Base-by-base conservation (phyloP, 2,113 vertebrate species). In the Salminus brasiliensis region DNA sequence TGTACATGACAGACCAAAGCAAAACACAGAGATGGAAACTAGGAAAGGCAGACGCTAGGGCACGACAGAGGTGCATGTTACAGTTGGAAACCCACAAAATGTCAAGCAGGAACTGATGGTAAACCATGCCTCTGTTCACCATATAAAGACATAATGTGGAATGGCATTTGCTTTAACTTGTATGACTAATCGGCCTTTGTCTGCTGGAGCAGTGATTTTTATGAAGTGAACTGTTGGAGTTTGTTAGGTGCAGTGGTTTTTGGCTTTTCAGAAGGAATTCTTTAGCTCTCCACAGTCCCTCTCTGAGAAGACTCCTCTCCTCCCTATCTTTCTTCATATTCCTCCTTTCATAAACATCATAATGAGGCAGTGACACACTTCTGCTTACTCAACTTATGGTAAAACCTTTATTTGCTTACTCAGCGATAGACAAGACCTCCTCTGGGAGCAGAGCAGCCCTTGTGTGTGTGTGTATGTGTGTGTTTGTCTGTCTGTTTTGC, bases 161-260 rank as follows among this genome's bases (percentile, higher is more conserved):
- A 57, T 60, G 23, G 30, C 52, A 68, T 21, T 66, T 78, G 66
- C 36, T 29, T 25, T 55, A 47, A 67, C 53, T 74, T 32, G 49
- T 25, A 41, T 72, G 68, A 81, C 15, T 70, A 75, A 47, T 57
- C 66, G 47, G 39, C 32, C 71, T 77, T 55, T 76, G 76, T 72
- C 36, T 66, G 27, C 52, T 69, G 29, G 55, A 63, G 66, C 34
- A 49, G 49, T 72, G 21, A 25, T 72, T 72, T 72, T 72, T 72
- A 71, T 21, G 66, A 71, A 71, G n/a, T 47, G 30, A 62, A 62
- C 63, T 52, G n/a, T 43, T 70, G 55, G 45, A 66, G 67, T 71
- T 67, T 57, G 70, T 72, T 49, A 81, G 62, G 57, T 81, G 4
- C 66, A 76, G 72, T 39, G 13, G 67, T 71, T 76, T n/a, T 70